These are phyloP conservation scores for Stigmatopora nigra DNA, from an alignment of 2,113 vertebrate species.

Conservation along the genomic window DNA sequence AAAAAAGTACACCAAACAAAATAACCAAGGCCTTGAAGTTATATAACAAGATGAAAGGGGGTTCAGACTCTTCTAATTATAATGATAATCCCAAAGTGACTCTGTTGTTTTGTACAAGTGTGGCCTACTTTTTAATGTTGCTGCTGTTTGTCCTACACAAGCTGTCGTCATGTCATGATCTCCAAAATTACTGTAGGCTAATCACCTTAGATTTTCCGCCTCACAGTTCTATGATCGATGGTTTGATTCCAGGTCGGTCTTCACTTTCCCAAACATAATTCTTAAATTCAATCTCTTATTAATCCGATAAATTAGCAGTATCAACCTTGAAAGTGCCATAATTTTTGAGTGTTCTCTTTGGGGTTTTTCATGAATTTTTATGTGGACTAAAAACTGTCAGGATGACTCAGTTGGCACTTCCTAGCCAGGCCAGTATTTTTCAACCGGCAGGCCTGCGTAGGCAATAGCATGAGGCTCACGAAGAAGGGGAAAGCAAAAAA, in stretches of 20 bases:
- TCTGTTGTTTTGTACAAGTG: slow-evolving; percentile 3
- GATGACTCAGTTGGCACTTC: slow-evolving; percentile 47
- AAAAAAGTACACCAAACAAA: background rate
- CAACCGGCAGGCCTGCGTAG: slow-evolving; percentile 52
- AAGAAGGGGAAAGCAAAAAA: slow-evolving; percentile 5
- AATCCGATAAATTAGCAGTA: slow-evolving; percentile 5
- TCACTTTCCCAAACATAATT: too few species aligned
- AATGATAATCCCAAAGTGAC: background rate
- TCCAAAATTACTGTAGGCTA: slow-evolving; percentile 45
- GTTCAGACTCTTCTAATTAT: background rate
- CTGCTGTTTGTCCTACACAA: slow-evolving; percentile 38
- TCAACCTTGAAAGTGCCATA: slow-evolving; percentile 12
- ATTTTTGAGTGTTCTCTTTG: background rate
- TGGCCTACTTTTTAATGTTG: slow-evolving; percentile 26
- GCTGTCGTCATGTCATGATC: slow-evolving; percentile 54
- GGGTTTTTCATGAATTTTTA: slow-evolving; percentile 32
- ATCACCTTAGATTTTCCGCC: slow-evolving; percentile 63
- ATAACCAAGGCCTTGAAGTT: background rate
- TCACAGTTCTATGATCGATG: background rate
- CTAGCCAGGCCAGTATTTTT: slow-evolving; percentile 29
- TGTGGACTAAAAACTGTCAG: slow-evolving; percentile 33
- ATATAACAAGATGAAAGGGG: background rate
- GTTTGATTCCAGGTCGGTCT: too few species aligned
- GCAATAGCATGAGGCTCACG: slow-evolving; percentile 33
- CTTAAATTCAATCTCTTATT: too few species aligned